Conservation (phyloP, 2,113 vertebrate genomes). For the Cygnus atratus region DNA sequence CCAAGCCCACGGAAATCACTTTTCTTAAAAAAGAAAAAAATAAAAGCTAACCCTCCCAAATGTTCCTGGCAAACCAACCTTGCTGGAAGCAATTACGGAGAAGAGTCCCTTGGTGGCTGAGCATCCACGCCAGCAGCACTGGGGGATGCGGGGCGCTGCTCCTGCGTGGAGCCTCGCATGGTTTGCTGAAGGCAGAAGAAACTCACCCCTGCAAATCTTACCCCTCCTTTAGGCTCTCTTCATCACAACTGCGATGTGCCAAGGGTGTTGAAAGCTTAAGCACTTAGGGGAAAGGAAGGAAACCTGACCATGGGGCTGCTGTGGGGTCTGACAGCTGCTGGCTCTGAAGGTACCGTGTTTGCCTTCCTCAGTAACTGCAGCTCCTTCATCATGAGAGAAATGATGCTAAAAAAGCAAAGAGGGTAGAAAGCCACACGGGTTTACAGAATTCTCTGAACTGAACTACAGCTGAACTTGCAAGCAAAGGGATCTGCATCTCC, state of each 20-base stretch:
- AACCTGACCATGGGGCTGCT: rapidly evolving
- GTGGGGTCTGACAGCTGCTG: neutral
- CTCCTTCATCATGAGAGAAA: neutral
- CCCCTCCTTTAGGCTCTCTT: rapidly evolving
- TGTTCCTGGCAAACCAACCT: neutral
- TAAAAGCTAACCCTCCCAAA: neutral
- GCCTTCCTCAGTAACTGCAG: neutral
- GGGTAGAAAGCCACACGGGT: neutral
- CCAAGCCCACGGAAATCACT: neutral
- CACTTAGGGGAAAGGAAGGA: neutral
- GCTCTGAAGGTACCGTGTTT: neutral
- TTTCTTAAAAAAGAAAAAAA: neutral
- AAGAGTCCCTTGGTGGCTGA: neutral
- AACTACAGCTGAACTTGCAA: neutral
- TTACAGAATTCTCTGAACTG: neutral
- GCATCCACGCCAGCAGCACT: neutral
- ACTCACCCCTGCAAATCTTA: neutral
- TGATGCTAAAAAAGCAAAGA: neutral
- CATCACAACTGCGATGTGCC: rapidly evolving
- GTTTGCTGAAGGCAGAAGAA: neutral
- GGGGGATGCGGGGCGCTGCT: neutral
- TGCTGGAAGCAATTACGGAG: neutral
- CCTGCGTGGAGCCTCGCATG: neutral
- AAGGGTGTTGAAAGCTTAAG: neutral
- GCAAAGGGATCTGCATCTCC: neutral